Evolutionary conservation across 2,888 invertebrate species (phyloP).

Genomic region (Pheosia gnoma): DNA sequence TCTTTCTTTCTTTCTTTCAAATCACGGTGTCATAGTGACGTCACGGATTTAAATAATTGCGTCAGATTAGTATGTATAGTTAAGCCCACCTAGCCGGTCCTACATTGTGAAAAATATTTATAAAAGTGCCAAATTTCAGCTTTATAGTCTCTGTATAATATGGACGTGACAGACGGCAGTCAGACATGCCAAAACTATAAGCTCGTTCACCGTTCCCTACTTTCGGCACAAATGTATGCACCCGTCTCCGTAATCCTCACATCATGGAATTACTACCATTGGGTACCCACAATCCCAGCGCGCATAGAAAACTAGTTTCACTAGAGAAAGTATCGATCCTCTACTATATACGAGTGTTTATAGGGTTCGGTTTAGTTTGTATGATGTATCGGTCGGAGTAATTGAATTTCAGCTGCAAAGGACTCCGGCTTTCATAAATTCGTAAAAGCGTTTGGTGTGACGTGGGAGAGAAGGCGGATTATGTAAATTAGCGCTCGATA

Average conservation of each 20-base stretch:
- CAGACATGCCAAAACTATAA: too few species aligned
- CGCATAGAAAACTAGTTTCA: background rate
- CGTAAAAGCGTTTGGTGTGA: conserved; percentile 12
- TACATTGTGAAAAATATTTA: too few species aligned
- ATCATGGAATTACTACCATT: background rate
- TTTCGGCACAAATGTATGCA: too few species aligned
- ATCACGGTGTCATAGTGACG: too few species aligned
- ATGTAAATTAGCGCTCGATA: background rate
- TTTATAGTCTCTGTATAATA: too few species aligned
- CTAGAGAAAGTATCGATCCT: background rate
- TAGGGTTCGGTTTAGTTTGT: conserved; percentile 2
- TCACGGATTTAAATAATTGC: too few species aligned
- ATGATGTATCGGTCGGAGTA: conserved; percentile 11
- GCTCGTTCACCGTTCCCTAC: too few species aligned
- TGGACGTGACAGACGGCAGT: too few species aligned
- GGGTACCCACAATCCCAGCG: background rate
- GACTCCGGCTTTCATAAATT: conserved; percentile 26
- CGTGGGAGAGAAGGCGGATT: background rate
- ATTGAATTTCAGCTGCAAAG: conserved; percentile 29
- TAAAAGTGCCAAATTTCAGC: too few species aligned
- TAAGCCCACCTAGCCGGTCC: too few species aligned
- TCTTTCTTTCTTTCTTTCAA: too few species aligned
- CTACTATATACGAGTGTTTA: background rate
- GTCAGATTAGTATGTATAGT: too few species aligned
- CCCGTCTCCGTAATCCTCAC: background rate